A percentile compares a stretch with the other conserved stretches of the same genome.
Conservation (phyloP, 1,140 invertebrate species). For the Sarcophaga peregrina region DNA sequence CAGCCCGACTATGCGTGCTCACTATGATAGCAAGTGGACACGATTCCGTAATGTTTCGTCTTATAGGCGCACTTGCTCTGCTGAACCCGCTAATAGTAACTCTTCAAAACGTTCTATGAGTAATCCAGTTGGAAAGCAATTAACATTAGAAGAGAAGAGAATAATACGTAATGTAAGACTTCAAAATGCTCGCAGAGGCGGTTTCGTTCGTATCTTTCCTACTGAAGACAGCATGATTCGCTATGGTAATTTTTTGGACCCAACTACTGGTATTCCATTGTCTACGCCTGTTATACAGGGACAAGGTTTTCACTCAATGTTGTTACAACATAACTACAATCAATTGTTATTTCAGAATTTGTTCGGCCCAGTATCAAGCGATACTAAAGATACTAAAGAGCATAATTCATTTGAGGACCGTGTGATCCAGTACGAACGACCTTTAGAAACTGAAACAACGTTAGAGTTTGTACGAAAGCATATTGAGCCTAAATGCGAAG, state of each 20-base stretch:
- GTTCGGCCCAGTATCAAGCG: slow-evolving; percentile 56
- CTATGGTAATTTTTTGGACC: slow-evolving; percentile 73
- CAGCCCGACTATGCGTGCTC: slow-evolving; percentile 74
- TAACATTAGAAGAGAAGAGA: slow-evolving; percentile 83
- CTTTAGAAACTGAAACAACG: slow-evolving; percentile 53
- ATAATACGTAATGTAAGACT: slow-evolving; percentile 81
- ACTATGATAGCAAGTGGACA: slow-evolving; percentile 62
- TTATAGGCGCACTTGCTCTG: slow-evolving; percentile 75
- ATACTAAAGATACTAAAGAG: slow-evolving; percentile 44
- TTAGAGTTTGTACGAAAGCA: slow-evolving; percentile 57
- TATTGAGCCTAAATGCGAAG: slow-evolving; percentile 56
- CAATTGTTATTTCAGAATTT: slow-evolving; percentile 75
- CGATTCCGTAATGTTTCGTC: slow-evolving; percentile 62
- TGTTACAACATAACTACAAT: slow-evolving; percentile 80
- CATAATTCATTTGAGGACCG: slow-evolving; percentile 59
- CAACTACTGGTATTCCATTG: slow-evolving; percentile 77
- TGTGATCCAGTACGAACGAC: slow-evolving; percentile 62
- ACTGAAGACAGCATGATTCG: slow-evolving; percentile 86
- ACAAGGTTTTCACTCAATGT: slow-evolving; percentile 70
- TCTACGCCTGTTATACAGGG: slow-evolving; percentile 72
- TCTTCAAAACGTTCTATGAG: not conserved
- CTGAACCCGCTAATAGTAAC: slow-evolving; percentile 68
- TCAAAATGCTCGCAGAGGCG: slow-evolving; percentile 86
- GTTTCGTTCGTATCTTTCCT: slow-evolving; percentile 93
- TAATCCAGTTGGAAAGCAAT: slow-evolving; percentile 51